A percentile compares a stretch with the other conserved stretches of the same genome.
phyloP scores from a whole-genome alignment of 2,113 vertebrate species.

The Glareola pratincola region DNA sequence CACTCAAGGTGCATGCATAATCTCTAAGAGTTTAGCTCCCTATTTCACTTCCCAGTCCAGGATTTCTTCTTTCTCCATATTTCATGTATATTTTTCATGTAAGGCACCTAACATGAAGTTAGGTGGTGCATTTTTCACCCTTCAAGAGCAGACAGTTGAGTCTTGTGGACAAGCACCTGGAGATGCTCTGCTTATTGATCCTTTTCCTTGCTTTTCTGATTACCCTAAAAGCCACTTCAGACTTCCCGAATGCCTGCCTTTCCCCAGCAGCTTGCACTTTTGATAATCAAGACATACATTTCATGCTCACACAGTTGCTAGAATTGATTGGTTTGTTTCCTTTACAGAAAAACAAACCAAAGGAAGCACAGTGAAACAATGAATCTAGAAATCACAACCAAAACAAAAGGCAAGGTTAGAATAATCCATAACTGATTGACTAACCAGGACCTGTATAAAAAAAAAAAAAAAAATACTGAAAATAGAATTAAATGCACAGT shows the following conservation, averaged over 20 bases:
- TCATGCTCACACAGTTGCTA: neutral
- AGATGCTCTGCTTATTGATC: neutral
- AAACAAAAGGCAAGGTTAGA: neutral
- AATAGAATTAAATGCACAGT: neutral
- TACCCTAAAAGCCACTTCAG: neutral
- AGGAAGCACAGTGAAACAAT: neutral
- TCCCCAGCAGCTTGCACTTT: neutral
- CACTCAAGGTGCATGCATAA: neutral
- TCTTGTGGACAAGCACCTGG: neutral
- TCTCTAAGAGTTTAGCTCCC: neutral
- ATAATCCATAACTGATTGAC: neutral
- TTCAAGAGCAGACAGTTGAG: neutral
- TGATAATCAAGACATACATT: neutral
- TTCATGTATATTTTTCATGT: neutral
- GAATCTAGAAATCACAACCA: neutral
- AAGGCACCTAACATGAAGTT: neutral
- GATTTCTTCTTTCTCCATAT: neutral
- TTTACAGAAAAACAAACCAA: neutral
- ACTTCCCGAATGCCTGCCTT: neutral
- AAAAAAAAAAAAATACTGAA: neutral
- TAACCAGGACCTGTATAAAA: neutral
- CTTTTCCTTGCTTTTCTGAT: neutral
- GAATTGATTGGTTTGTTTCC: neutral
- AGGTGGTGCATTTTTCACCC: neutral
- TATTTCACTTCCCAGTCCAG: neutral